Evolutionary conservation across 1,140 invertebrate genomes (phyloP).

Genomic region (Orchestia grillus): DNA sequence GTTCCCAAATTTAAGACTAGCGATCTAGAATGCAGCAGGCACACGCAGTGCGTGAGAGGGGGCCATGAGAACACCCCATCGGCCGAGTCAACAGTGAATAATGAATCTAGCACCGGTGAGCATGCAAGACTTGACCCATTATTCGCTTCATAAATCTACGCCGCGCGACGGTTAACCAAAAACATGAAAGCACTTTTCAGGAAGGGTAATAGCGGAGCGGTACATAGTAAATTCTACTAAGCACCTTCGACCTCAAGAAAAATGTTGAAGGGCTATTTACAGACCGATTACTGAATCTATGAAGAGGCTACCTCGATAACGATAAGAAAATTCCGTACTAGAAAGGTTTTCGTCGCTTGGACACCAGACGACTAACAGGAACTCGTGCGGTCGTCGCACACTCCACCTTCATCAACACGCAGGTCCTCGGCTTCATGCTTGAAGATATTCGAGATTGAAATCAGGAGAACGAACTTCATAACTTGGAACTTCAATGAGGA

Average conservation of each 20-base stretch:
- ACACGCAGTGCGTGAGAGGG: background rate
- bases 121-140: background rate
- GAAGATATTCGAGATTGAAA: background rate
- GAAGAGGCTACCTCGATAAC: background rate
- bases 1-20: too few species aligned
- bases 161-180: background rate
- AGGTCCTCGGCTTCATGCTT: background rate
- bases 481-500: background rate
- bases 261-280: background rate
- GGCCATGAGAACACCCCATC: background rate
- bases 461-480: background rate
- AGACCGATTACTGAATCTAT: background rate
- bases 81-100: conserved; percentile 26
- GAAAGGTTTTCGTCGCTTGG: background rate
- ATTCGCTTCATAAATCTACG: background rate
- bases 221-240: background rate
- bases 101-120: background rate
- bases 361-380: background rate
- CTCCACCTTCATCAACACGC: too few species aligned
- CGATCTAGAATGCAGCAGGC: background rate
- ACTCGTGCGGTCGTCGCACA: background rate
- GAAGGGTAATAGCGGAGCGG: background rate
- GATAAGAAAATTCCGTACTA: background rate
- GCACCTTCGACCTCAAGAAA: background rate
- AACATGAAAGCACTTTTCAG: background rate